Evolutionary conservation across 2,888 invertebrate genomes (phyloP), one percentile per base, ranked within the genome.

Genomic region (Hydrotaea diabolus): DNA sequence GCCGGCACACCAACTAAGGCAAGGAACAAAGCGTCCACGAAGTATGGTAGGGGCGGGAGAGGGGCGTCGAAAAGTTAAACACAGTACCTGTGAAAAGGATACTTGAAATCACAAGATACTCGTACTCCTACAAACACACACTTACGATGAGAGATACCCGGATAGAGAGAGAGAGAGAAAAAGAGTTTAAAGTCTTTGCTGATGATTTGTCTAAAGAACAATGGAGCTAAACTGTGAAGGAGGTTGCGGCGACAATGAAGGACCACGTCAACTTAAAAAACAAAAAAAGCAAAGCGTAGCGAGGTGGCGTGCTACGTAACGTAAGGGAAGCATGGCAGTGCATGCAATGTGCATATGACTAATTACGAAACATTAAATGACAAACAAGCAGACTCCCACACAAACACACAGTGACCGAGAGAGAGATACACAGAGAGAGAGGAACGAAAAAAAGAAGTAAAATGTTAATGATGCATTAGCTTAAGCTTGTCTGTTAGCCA

Each of bases 341-440:
- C 64, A 73, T 85, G 77, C 78, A 79, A 69, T 43, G 39, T 82
- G 82, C 82, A 85, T 66, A 82, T 79, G 85, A 85, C 85, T 85
- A 85, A 85, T 85, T 85, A 82, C 85, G 69, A 74, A 85, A 82
- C 82, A 82, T 85, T 82, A 85, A 79, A 85, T 80, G 82, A 85
- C 85, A 82, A 84, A 78, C 77, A 82, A 17, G 31, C 53, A 59
- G 46, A 66, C 64, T 69, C 13, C 31, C 43, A 17, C 64, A 53
- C n/a, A 55, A 13, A 53, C 49, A 62, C 1, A 13, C 59, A 62
- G 11, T 19, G 26, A 59, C 13, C 15, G 26, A 43, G 11, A 59
- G 8, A 62, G 59, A 21, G 26, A 43, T 19, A 17, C 62, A 8
- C 4, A 23, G n/a, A 69, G 23, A 69, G n/a, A 21, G 1, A 1